Base-by-base conservation (phyloP, 1,140 invertebrate genomes). In the Lepidurus couesii region DNA sequence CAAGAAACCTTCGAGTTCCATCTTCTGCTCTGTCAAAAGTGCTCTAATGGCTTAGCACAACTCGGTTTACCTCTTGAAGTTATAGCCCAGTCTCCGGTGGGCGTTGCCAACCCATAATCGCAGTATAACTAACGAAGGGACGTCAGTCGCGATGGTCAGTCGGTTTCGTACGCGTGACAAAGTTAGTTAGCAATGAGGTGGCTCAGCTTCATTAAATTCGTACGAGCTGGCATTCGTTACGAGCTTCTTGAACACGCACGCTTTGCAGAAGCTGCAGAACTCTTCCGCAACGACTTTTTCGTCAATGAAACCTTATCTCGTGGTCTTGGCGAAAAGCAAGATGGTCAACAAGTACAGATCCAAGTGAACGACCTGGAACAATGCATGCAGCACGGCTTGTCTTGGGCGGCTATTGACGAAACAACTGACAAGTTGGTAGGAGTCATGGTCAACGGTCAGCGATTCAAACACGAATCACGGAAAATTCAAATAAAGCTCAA, bases 311-410 rank as follows among this genome's bases (percentile, higher is more conserved):
- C 47, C 1, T 13, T 65, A 21, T 65, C 47, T 65, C 13, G 13
- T n/a, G 47, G 13, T 65, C 47, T 65, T 65, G 47, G 47, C 6
- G 21, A 65, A 13, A 65, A 65, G 47, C 47, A 65, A 65, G 53
- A 65, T 10, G 53, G 1, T 65, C 7, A 21, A 13, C 53, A 65
- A 65, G 13, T 65, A 65, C 10, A 65, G 53, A 65, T 21, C 21
- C 53, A 65, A 65, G 53, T 65, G 53, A 65, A 65, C 16, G 53
- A 65, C 53, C 53, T 65, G 5, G 53, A 65, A 65, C 13, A 65
- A 65, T 65, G 47, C 47, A 65, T 65, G 53, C 16, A 16, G 4
- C 53, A 65, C 53, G 53, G 53, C 4, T 65, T 65, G 21, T 21
- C 53, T 65, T 65, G 53, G 53, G 53, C 53, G 21, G 53, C 53